These are phyloP conservation scores for Hyposoter didymator DNA, from an alignment of 2,888 invertebrate species.

Conservation along the genomic window DNA sequence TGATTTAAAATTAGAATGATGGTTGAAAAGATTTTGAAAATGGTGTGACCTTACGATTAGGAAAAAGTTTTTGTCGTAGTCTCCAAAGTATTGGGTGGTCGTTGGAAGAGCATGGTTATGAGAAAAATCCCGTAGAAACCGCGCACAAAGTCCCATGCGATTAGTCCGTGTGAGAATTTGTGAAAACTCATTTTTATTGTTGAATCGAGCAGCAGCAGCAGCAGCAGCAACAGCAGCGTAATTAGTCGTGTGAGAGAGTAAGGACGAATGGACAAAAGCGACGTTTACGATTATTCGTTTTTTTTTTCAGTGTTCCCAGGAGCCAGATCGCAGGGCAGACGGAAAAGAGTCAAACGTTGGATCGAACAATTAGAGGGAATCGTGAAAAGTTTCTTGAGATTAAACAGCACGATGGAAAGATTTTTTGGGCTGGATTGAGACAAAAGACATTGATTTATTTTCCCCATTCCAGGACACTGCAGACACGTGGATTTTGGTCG, in stretches of 20 bases:
- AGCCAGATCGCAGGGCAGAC: conserved; percentile 38
- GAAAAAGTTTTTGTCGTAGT: conserved; percentile 5
- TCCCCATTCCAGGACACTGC: conserved; percentile 48
- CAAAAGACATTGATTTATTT: conserved; percentile 39
- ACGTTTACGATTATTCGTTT: not conserved
- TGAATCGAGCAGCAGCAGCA: conserved; percentile 45
- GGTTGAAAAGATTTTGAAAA: not conserved
- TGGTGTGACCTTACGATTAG: not conserved
- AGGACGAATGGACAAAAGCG: conserved; percentile 46
- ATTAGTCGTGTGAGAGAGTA: conserved; percentile 51
- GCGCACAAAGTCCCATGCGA: conserved; percentile 78
- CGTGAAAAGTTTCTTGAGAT: conserved; percentile 26
- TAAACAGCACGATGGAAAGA: conserved; percentile 23
- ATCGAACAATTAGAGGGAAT: conserved; percentile 14
- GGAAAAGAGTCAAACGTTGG: conserved; percentile 1
- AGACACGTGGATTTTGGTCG: conserved; percentile 32
- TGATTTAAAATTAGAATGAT: not conserved
- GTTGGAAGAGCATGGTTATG: conserved; percentile 6
- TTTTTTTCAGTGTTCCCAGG: conserved; percentile 33
- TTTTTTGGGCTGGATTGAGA: conserved; percentile 31
- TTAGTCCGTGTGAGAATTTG: conserved; percentile 73
- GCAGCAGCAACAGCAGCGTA: conserved; percentile 25
- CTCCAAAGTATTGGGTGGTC: not conserved
- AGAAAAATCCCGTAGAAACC: conserved; percentile 11
- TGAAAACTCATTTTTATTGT: conserved; percentile 6